phyloP scores from a whole-genome alignment of 1,140 invertebrate genomes.

The Sarcophaga peregrina region DNA sequence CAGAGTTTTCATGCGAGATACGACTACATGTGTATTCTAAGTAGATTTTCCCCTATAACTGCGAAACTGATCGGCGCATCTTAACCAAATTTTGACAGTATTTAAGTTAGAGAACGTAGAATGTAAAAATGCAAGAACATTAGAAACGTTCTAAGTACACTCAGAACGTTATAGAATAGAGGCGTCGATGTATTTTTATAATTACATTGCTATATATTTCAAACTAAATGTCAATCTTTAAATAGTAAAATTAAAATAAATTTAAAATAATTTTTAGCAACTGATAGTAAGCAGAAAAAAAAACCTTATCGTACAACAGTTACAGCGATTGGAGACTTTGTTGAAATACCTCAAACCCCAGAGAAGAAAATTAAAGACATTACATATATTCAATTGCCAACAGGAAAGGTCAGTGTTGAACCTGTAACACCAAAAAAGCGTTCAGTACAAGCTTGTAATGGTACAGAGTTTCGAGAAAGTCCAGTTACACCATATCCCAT shows the following conservation, averaged over 20 bases:
- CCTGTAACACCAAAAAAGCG: constrained; percentile 54
- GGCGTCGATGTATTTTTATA: too few species aligned
- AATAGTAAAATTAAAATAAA: background rate
- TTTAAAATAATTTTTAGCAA: background rate
- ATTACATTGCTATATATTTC: too few species aligned
- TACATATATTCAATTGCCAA: constrained; percentile 46
- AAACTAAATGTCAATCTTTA: background rate
- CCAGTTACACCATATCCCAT: constrained; percentile 47
- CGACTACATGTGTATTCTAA: too few species aligned
- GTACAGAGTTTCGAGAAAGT: constrained; percentile 50
- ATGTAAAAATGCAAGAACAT: too few species aligned
- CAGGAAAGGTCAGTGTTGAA: constrained; percentile 55
- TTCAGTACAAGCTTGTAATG: constrained; percentile 33
- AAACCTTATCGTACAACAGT: background rate
- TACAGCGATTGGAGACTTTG: constrained; percentile 31
- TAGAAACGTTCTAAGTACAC: too few species aligned
- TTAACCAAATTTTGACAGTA: too few species aligned
- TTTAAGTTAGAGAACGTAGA: too few species aligned
- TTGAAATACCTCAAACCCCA: constrained; percentile 19
- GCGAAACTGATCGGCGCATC: too few species aligned
- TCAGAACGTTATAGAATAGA: too few species aligned
- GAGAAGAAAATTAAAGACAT: constrained; percentile 42
- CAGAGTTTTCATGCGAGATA: too few species aligned
- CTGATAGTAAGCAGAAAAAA: too few species aligned
- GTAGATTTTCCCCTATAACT: too few species aligned